These are phyloP conservation scores for Carassius gibelio DNA, from an alignment of 2,113 vertebrate species.

Conservation along the genomic window DNA sequence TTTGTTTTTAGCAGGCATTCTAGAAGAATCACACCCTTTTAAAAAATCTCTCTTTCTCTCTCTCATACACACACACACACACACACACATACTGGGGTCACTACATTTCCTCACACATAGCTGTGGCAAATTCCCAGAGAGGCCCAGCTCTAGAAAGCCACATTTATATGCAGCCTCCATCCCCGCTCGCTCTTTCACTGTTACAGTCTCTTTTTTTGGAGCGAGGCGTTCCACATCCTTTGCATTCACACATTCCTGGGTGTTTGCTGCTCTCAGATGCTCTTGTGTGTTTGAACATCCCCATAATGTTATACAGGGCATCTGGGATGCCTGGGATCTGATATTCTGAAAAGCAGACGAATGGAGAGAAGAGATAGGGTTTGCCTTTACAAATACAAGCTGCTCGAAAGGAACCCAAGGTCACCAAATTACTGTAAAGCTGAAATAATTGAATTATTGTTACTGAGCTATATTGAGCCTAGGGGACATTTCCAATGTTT, in stretches of 20 bases:
- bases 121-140: constrained; percentile 37
- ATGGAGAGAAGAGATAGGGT: not conserved
- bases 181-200: not conserved
- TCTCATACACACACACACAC: not conserved
- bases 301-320: constrained; percentile 1
- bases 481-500: not conserved
- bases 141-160: constrained; percentile 30
- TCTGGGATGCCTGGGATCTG: not conserved
- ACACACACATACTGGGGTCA: not conserved
- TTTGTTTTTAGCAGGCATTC: constrained; percentile 33
- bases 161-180: constrained; percentile 34
- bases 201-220: not conserved
- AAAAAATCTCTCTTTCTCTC: not conserved
- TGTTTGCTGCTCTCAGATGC: constrained; percentile 1
- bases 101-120: constrained; percentile 21
- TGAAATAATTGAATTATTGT: not conserved
- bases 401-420: not conserved
- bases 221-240: not conserved
- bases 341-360: not conserved
- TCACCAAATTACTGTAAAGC: not conserved
- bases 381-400: not conserved
- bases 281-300: not conserved
- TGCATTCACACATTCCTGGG: constrained; percentile 13
- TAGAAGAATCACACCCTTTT: constrained; percentile 24
- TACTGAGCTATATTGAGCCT: not conserved